Conservation (phyloP, 2,888 invertebrate species). For the Drosophila paramelanica region DNA sequence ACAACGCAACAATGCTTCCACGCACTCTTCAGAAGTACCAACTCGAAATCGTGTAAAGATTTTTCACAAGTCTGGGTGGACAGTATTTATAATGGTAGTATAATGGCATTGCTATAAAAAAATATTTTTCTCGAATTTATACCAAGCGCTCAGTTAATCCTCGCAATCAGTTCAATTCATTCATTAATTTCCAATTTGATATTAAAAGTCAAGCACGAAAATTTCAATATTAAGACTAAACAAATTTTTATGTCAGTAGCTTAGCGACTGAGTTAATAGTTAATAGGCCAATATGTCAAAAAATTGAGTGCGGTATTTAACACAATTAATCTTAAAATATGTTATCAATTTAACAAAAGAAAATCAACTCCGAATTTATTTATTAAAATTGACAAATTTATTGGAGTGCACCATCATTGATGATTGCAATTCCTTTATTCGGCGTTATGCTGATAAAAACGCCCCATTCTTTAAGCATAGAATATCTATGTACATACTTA, state of each 20-base stretch:
- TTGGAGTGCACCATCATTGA: too few relatives aligned
- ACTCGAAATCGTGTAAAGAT: slow-evolving; percentile 52
- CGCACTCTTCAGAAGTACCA: slow-evolving; percentile 53
- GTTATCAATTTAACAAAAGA: too few relatives aligned
- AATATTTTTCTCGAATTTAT: slow-evolving; percentile 13
- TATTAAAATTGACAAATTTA: too few relatives aligned
- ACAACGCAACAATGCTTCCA: slow-evolving; percentile 67
- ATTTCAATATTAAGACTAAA: too few relatives aligned
- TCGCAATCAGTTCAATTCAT: neutral
- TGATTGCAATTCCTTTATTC: too few relatives aligned
- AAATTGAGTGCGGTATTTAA: too few relatives aligned
- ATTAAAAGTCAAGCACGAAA: neutral
- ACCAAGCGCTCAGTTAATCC: neutral
- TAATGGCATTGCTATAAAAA: slow-evolving; percentile 36
- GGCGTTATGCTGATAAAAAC: too few relatives aligned
- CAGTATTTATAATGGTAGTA: slow-evolving; percentile 22
- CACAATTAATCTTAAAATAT: too few relatives aligned
- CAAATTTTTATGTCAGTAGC: neutral
- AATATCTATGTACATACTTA: too few relatives aligned
- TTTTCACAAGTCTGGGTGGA: slow-evolving; percentile 41
- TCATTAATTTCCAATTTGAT: neutral
- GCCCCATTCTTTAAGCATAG: too few relatives aligned
- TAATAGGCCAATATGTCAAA: too few relatives aligned
- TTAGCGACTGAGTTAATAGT: neutral
- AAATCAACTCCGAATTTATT: too few relatives aligned